Base-by-base conservation (phyloP, 2,113 vertebrate genomes). In the Sialia sialis region DNA sequence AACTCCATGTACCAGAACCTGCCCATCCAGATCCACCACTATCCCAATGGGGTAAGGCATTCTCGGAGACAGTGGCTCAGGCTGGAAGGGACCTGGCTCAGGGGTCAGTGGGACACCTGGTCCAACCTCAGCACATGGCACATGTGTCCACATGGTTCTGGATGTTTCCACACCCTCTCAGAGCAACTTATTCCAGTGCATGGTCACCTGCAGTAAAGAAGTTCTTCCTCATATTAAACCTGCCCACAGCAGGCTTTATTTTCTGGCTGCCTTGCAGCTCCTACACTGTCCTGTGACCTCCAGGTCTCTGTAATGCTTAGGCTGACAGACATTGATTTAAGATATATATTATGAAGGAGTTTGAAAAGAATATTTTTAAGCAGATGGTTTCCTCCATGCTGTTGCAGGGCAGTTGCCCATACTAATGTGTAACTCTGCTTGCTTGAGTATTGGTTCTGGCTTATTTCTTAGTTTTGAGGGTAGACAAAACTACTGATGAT, bases 1-100 rank as follows among this genome's bases (percentile, higher is more conserved):
- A 63, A 98, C 72, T 99, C 99, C 59, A 99, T 99, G 99, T 99
- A 99, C 97, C 99, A 99, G 96, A 98, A 99, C 95, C 98, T 99
- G 72, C 96, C 98, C 32, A 98, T 99, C 91, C 98, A 99, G 82
- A 98, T 99, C 87, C 99, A 99, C 78, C 99, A 99, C 97, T 99
- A 99, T 94, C 97, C 98, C 95, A 99, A 99, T 0, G 99, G 99
- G 97, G 99, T 99, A 94, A 96, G 98, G 87, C 7, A 4, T 9
- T 10, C 58, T 6, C 69, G 20, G 54, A 7, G 9, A 41, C 16
- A 7, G 25, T 4, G 62, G 13, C 38, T 20, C 38, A 2, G 44
- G 6, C 38, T 46, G 54, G 38, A 4, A 22, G 69, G 60, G 38
- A 46, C 22, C 44, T 51, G 49, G 49, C 26, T 27, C 49, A 51